Percentiles rank a stretch among this genome's conserved stretches.
phyloP scores from a whole-genome alignment of 2,888 invertebrate genomes.

The Stramonita haemastoma region DNA sequence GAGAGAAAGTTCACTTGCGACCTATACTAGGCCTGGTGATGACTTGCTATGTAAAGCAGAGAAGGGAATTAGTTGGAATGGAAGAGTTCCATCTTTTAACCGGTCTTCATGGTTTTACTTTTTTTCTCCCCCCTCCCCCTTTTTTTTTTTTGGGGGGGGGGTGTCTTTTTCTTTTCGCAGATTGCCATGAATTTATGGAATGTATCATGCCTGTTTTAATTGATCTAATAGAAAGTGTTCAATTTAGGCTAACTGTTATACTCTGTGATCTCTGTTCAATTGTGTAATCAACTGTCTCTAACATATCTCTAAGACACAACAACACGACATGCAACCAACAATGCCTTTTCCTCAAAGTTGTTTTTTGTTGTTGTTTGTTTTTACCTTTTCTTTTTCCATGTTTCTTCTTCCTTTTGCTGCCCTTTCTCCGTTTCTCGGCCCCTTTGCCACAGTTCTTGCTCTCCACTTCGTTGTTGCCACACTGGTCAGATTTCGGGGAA shows the following conservation, averaged over 20 bases:
- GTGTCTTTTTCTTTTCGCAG: too few relatives aligned
- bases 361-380: neutral
- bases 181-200: too few relatives aligned
- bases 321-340: neutral
- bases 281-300: neutral
- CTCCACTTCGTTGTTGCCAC: slow-evolving; percentile 41
- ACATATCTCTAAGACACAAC: too few relatives aligned
- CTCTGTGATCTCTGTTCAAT: neutral
- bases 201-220: too few relatives aligned
- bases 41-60: too few relatives aligned
- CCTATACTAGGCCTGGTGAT: too few relatives aligned
- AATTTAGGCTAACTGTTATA: neutral
- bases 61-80: too few relatives aligned
- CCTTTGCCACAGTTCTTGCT: slow-evolving; percentile 41
- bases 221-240: neutral
- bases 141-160: too few relatives aligned
- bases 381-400: neutral
- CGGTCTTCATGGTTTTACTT: too few relatives aligned
- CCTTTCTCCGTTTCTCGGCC: neutral
- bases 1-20: too few relatives aligned
- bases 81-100: too few relatives aligned
- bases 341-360: neutral
- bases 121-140: too few relatives aligned
- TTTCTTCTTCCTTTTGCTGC: neutral
- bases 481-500: slow-evolving; percentile 10